Evolutionary conservation across 2,113 vertebrate species (phyloP), one percentile per base, ranked within the genome.

Genomic region (Campylomormyrus numenius): DNA sequence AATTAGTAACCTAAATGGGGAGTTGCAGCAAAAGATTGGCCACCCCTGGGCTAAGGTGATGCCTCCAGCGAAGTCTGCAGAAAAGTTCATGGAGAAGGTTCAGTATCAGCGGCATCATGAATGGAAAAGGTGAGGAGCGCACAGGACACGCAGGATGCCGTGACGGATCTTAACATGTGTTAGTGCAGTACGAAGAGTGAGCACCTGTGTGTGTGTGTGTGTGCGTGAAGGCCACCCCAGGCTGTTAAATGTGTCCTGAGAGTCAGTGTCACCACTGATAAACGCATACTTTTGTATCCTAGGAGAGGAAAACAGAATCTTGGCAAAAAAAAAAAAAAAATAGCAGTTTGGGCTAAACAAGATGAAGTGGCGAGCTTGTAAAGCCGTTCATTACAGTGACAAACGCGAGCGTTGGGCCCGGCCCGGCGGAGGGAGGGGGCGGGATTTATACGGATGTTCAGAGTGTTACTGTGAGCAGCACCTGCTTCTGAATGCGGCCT

Each of bases 291-390:
- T 50, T 52, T 53, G 49, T 87, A 35, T 11, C 24, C 85, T 49
- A 87, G 85, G 46, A 50, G 85, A 52, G 49, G 15, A 87, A 52
- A n/a, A 53, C 49, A 85, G 85, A 87, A 87, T n/a, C 50, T n/a
- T 53, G 85, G 85, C 52, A 88, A 21, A 62, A 49, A 50, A 13
- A 50, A 45, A 45, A 45, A 50, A 49, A 13, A 58, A 53, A 85
- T 4, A 87, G 48, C n/a, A 17, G 48, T 87, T 53, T 53, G 50
- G 49, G 31, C 10, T n/a, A 53, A 87, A 87, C 49, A 87, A 31
- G 50, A 53, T 53, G 49, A 53, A 52, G 85, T 39, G n/a, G 50
- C 17, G 17, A 42, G 49, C 49, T 53, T 52, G 49, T 53, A n/a
- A 17, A 56, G 49, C 21, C n/a, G 24, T 87, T 35, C 27, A 35